phyloP scores from a whole-genome alignment of 2,113 vertebrate species.

The Urocynchramus pylzowi region DNA sequence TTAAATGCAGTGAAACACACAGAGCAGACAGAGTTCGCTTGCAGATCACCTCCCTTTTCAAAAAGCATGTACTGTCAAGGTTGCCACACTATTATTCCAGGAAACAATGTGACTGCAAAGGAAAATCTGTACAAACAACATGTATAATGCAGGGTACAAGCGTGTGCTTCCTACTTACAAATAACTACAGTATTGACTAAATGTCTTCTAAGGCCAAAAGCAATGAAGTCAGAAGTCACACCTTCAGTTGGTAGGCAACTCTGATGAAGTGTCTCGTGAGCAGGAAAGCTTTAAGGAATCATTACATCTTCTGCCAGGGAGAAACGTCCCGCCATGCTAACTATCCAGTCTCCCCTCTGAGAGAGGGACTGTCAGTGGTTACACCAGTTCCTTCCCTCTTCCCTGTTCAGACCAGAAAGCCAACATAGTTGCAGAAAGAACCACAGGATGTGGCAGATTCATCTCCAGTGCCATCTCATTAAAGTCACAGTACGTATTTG shows the following conservation, averaged over 20 bases:
- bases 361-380: not conserved
- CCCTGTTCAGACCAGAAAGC: not conserved
- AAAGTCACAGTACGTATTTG: not conserved
- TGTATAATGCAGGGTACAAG: not conserved
- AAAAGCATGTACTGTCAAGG: not conserved
- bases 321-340: not conserved
- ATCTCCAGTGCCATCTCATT: not conserved
- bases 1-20: not conserved
- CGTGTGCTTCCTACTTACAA: not conserved
- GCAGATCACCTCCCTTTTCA: not conserved
- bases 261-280: not conserved
- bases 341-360: not conserved
- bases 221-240: not conserved
- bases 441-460: not conserved
- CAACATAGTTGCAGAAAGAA: not conserved
- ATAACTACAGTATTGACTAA: not conserved
- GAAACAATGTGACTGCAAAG: not conserved
- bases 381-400: not conserved
- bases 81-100: not conserved
- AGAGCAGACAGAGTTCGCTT: not conserved
- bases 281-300: not conserved
- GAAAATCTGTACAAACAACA: not conserved
- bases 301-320: not conserved
- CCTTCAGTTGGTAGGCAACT: not conserved
- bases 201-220: not conserved